Evolutionary conservation across 2,797 vertebrate genomes (phyloP).

Genomic region (Luscinia megarhynchos): DNA sequence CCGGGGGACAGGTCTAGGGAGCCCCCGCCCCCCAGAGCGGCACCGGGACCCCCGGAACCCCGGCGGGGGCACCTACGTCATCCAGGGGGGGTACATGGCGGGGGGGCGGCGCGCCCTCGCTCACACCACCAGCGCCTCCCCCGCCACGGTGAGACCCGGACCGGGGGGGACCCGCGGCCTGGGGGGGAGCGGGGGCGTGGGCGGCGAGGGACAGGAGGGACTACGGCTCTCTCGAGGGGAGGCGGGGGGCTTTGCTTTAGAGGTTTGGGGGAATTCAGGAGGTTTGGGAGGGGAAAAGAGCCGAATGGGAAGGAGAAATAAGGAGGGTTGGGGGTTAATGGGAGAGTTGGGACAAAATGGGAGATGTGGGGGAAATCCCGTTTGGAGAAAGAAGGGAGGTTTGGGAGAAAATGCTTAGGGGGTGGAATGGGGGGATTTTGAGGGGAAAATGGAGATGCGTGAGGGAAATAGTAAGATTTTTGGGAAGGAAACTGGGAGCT

Average conservation of each 20-base stretch:
- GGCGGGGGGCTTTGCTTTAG: background rate
- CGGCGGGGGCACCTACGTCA: background rate
- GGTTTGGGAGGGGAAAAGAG: no score
- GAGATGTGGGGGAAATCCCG: background rate
- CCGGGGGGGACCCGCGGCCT: no score
- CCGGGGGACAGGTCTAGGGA: background rate
- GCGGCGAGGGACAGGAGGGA: no score
- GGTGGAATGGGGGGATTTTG: background rate
- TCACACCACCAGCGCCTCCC: background rate
- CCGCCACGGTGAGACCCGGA: background rate
- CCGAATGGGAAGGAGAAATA: no score
- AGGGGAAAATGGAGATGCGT: background rate
- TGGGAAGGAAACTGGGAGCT: background rate
- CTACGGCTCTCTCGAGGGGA: no score
- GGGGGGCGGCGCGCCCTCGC: background rate
- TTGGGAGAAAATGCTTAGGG: background rate
- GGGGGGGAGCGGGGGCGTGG: no score
- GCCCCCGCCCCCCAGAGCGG: background rate
- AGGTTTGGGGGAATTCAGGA: no score
- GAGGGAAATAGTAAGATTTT: background rate
- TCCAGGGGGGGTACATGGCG: background rate
- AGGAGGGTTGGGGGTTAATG: background rate
- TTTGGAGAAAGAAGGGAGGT: background rate
- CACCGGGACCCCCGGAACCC: background rate
- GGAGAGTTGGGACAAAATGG: background rate